Evolutionary conservation across 2,888 invertebrate genomes (phyloP).

Genomic region (Mimumesa dahlbomi): DNA sequence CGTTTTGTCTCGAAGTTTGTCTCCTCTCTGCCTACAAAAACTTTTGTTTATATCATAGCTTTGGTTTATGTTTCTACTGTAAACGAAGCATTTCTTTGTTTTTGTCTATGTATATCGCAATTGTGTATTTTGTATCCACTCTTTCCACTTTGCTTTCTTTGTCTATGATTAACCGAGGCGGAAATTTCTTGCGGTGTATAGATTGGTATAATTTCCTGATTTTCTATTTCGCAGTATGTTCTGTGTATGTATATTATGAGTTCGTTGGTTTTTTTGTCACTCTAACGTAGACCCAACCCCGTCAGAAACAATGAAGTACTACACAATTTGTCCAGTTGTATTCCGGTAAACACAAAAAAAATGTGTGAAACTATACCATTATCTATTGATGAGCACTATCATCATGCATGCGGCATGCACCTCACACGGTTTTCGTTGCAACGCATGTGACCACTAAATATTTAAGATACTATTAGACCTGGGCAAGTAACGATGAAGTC

Average conservation of each 20-base stretch:
- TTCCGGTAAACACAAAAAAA: conserved; percentile 2
- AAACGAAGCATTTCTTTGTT: not conserved
- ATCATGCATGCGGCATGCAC: conserved; percentile 61
- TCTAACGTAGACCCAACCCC: too few species aligned
- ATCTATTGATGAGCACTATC: not conserved
- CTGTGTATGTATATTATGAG: not conserved
- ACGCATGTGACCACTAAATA: conserved; percentile 34
- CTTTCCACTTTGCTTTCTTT: not conserved
- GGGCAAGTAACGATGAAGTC: conserved; percentile 39
- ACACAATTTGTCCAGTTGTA: not conserved
- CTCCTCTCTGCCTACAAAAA: too few species aligned
- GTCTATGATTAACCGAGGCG: not conserved
- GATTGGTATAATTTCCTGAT: not conserved
- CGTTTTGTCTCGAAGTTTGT: too few species aligned
- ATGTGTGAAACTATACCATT: conserved; percentile 15
- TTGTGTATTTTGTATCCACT: too few species aligned
- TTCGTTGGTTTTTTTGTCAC: not conserved
- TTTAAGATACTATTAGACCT: conserved; percentile 30
- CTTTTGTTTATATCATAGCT: not conserved
- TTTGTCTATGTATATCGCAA: not conserved
- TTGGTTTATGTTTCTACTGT: not conserved
- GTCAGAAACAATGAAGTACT: too few species aligned
- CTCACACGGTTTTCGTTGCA: conserved; percentile 23
- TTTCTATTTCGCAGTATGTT: not conserved
- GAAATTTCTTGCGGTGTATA: not conserved